phyloP scores from a whole-genome alignment of 1,140 invertebrate genomes.

The Colletes gigas region DNA sequence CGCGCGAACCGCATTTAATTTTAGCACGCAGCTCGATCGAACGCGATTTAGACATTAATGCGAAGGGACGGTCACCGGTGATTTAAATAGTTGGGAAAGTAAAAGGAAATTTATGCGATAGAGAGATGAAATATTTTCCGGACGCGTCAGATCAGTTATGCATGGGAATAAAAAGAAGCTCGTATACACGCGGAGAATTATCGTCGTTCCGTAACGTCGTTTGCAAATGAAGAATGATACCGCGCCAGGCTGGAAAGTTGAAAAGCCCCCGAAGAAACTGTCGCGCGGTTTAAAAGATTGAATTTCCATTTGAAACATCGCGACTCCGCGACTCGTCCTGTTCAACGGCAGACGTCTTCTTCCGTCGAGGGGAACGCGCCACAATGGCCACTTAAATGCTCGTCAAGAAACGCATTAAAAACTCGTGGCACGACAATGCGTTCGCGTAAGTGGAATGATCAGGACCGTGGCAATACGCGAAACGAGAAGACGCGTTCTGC shows the following conservation, averaged over 20 bases:
- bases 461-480: background rate
- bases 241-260: background rate
- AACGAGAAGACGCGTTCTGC: background rate
- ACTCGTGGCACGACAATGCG: background rate
- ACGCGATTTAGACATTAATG: constrained; percentile 8
- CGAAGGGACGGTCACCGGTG: constrained; percentile 10
- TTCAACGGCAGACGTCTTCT: background rate
- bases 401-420: background rate
- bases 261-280: background rate
- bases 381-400: constrained; percentile 2
- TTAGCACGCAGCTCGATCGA: constrained; percentile 27
- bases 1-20: constrained; percentile 37
- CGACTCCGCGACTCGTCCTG: background rate
- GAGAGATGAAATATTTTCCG: too few species aligned
- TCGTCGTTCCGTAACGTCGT: background rate
- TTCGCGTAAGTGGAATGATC: background rate
- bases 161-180: too few species aligned
- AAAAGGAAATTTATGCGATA: too few species aligned
- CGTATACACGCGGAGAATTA: background rate
- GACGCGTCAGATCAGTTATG: too few species aligned
- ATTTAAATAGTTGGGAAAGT: too few species aligned
- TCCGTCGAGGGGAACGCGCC: background rate
- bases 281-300: background rate
- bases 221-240: background rate
- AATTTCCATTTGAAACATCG: constrained; percentile 15